These are phyloP conservation scores for Oreochromis niloticus DNA, from an alignment of 2,113 vertebrate species.

Conservation along the genomic window DNA sequence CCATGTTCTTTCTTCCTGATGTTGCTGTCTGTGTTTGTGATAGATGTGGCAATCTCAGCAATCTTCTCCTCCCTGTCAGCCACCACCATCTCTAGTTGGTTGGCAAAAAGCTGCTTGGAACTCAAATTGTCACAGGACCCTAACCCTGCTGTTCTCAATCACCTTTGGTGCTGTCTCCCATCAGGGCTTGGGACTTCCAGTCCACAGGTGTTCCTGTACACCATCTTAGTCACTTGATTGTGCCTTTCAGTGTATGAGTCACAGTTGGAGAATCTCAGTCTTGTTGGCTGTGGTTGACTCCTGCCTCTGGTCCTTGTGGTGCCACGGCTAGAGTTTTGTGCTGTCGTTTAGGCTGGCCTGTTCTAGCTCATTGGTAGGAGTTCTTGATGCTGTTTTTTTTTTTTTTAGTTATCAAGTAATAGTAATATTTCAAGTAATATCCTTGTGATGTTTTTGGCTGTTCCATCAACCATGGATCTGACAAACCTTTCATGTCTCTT, in stretches of 20 bases:
- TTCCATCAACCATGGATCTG: not conserved
- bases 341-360: rapidly evolving
- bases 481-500: not conserved
- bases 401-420: not conserved
- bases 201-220: not conserved
- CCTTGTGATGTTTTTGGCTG: not conserved
- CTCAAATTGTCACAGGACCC: not conserved
- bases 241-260: not conserved
- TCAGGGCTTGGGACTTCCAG: not conserved
- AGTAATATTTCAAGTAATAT: not conserved
- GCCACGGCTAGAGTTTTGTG: not conserved
- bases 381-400: too few species aligned
- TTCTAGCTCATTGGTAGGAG: not conserved
- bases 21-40: not conserved
- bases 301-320: not conserved
- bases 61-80: not conserved
- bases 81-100: not conserved
- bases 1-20: not conserved
- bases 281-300: not conserved
- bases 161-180: rapidly evolving
- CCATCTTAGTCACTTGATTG: rapidly evolving
- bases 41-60: not conserved
- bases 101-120: rapidly evolving
- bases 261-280: not conserved
- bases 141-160: rapidly evolving